Percentiles rank a stretch among this genome's conserved stretches.
These are phyloP conservation scores for Heliconius aoede DNA, from an alignment of 2,888 invertebrate genomes.

Conservation along the genomic window DNA sequence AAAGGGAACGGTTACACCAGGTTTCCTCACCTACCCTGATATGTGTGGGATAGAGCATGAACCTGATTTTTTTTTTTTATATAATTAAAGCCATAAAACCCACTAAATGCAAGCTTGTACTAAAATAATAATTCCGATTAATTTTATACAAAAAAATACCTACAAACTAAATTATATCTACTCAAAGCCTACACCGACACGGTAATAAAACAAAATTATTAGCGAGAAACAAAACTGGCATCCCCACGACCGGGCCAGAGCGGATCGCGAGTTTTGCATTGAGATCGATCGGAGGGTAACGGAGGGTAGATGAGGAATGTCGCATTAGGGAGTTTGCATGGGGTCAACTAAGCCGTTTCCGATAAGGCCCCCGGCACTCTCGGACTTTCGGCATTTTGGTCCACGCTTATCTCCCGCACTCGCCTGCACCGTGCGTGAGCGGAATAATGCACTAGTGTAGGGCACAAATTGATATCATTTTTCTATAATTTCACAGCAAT, in stretches of 20 bases:
- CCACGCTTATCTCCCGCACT: slow-evolving; percentile 76
- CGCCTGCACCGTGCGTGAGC: slow-evolving; percentile 73
- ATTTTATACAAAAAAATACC: background rate
- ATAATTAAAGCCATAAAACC: no score
- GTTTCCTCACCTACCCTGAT: no score
- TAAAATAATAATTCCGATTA: no score
- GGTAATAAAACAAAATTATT: slow-evolving; percentile 72
- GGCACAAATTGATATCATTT: slow-evolving; percentile 80
- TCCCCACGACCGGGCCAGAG: slow-evolving; percentile 59
- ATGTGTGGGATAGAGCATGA: no score
- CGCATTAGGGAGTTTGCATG: slow-evolving; percentile 81
- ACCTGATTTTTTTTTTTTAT: no score
- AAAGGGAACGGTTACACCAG: no score
- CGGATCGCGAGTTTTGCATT: slow-evolving; percentile 76
- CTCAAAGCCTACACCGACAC: slow-evolving; percentile 48
- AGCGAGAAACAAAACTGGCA: slow-evolving; percentile 69
- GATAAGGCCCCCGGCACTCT: slow-evolving; percentile 76
- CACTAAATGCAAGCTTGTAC: no score
- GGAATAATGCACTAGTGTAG: slow-evolving; percentile 79
- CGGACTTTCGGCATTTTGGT: slow-evolving; percentile 65
- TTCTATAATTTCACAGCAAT: slow-evolving; percentile 54
- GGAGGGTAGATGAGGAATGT: slow-evolving; percentile 71
- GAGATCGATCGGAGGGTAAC: slow-evolving; percentile 75
- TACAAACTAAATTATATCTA: background rate
- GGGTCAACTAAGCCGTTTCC: slow-evolving; percentile 84